These are phyloP conservation scores for Epizoanthus rinbou DNA, from an alignment of 92 coral and sea anemone species.

Conservation along the genomic window DNA sequence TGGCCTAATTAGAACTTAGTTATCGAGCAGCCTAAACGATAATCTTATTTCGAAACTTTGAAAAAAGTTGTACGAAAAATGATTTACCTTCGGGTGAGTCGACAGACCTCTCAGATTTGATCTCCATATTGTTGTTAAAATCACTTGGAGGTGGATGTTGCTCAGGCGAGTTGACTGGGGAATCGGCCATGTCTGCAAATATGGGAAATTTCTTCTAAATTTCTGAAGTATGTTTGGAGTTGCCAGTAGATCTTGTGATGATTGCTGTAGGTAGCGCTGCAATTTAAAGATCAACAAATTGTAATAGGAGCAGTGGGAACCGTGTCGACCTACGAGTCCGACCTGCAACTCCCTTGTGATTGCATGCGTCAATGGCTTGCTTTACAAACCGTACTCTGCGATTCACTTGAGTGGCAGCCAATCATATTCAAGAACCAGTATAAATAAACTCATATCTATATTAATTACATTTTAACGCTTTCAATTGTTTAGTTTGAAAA, in stretches of 20 bases:
- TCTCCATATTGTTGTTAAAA: conserved; percentile 77
- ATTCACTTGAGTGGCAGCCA: conserved; percentile 93
- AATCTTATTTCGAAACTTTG: conserved; percentile 73
- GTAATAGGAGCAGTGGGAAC: conserved; percentile 44
- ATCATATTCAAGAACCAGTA: conserved; percentile 87
- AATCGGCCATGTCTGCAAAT: conserved; percentile 62
- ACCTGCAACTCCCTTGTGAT: conserved; percentile 55
- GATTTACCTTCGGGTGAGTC: conserved; percentile 87
- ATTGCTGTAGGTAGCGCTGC: conserved; percentile 19
- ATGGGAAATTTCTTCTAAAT: conserved; percentile 40
- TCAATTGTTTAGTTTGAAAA: conserved; percentile 94
- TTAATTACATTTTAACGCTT: conserved; percentile 99
- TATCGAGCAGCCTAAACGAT: conserved; percentile 86
- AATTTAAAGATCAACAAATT: conserved; percentile 55
- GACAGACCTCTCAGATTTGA: conserved; percentile 71
- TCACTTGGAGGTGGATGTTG: conserved; percentile 63
- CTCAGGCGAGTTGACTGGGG: conserved; percentile 84
- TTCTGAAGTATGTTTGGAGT: conserved; percentile 20
- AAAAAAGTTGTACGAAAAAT: conserved; percentile 50
- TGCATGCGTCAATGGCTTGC: conserved; percentile 90
- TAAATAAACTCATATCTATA: conserved; percentile 99
- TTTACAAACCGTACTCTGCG: conserved; percentile 95
- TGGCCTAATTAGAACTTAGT: conserved; percentile 97
- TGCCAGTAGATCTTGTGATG: conserved; percentile 5
- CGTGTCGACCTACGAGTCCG: conserved; percentile 55